phyloP scores from a whole-genome alignment of 2,113 vertebrate species.

The Oncorhynchus mykiss region DNA sequence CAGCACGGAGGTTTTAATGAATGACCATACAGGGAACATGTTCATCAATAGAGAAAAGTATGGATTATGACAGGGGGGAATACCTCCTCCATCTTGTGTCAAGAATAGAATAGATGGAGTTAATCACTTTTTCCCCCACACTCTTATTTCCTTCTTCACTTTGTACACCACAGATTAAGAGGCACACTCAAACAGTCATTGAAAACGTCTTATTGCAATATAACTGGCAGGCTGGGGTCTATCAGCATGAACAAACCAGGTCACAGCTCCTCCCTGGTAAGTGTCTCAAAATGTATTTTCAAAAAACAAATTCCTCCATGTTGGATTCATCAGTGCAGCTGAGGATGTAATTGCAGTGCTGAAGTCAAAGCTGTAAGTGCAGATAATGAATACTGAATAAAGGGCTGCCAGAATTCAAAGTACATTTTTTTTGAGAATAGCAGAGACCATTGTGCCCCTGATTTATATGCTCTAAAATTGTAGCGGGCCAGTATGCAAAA shows the following conservation, averaged over 20 bases:
- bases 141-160: conserved; percentile 46
- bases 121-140: conserved; percentile 54
- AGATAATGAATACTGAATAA: conserved; percentile 72
- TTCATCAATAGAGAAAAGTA: conserved; percentile 51
- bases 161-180: conserved; percentile 61
- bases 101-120: conserved; percentile 50
- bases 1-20: conserved; percentile 48
- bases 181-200: conserved; percentile 66
- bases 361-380: conserved; percentile 75
- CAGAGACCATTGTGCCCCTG: conserved; percentile 25
- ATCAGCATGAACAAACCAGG: conserved; percentile 67
- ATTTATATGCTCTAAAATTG: not conserved
- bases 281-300: conserved; percentile 70
- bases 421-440: conserved; percentile 57
- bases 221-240: conserved; percentile 55
- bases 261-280: conserved; percentile 63
- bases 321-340: conserved; percentile 76
- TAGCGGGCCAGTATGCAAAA: not conserved
- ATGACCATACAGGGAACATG: conserved; percentile 44
- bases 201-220: conserved; percentile 65
- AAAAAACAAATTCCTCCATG: conserved; percentile 71
- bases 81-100: conserved; percentile 43
- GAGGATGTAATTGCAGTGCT: conserved; percentile 75
- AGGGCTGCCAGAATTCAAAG: conserved; percentile 65
- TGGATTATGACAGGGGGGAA: conserved; percentile 42